Percentiles rank a stretch among this genome's conserved stretches.
phyloP scores from a whole-genome alignment of 2,113 vertebrate species.

The Rhinolophus sinicus region DNA sequence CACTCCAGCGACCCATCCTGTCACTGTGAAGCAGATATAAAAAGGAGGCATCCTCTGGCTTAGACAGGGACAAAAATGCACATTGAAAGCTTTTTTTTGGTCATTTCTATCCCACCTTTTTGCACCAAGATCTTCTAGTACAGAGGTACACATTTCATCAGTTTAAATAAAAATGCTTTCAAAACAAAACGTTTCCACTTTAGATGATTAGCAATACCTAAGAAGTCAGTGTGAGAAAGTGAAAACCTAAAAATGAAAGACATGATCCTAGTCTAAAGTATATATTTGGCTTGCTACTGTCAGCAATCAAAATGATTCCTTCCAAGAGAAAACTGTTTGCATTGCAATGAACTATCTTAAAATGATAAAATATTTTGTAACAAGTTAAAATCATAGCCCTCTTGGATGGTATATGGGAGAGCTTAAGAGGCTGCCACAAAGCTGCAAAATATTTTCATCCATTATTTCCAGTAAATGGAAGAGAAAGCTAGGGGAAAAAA shows the following conservation, averaged over 20 bases:
- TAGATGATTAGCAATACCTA: not conserved
- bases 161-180: constrained; percentile 9
- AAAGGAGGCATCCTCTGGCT: not conserved
- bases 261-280: not conserved
- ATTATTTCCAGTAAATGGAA: constrained; percentile 51
- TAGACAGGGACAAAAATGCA: not conserved
- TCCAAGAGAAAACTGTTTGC: not conserved
- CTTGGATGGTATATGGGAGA: not conserved
- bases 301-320: constrained; percentile 1
- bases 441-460: constrained; percentile 4
- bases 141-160: not conserved
- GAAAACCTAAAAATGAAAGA: not conserved
- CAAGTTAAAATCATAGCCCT: not conserved
- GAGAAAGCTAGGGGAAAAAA: not conserved
- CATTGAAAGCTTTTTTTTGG: not conserved
- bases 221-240: not conserved
- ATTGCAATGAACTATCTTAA: not conserved
- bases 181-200: constrained; percentile 37
- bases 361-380: not conserved
- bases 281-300: not conserved
- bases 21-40: not conserved
- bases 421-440: not conserved
- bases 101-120: not conserved
- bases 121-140: not conserved
- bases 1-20: not conserved